These are phyloP conservation scores for Ptilodon capucinus DNA, from an alignment of 2,888 invertebrate species.

Conservation along the genomic window DNA sequence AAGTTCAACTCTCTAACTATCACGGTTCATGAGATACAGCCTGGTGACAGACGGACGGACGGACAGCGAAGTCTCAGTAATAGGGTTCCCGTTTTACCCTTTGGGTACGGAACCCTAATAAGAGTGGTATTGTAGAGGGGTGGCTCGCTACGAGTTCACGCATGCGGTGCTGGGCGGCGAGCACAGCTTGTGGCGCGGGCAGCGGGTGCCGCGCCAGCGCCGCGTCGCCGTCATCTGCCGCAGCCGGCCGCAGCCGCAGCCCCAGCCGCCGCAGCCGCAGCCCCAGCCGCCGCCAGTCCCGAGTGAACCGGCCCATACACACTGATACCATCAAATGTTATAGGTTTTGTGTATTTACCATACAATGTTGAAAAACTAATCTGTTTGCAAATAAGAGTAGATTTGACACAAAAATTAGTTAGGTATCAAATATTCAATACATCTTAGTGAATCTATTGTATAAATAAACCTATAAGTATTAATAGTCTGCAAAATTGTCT, in stretches of 20 bases:
- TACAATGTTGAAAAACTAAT: no score
- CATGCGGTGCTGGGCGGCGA: slow-evolving; percentile 90
- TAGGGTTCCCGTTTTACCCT: no score
- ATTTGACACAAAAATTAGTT: no score
- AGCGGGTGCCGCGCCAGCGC: slow-evolving; percentile 38
- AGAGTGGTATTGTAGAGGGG: slow-evolving; percentile 78
- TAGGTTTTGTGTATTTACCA: no score
- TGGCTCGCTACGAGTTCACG: slow-evolving; percentile 92
- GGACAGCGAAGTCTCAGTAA: no score
- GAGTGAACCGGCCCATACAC: neutral
- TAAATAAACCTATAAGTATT: neutral
- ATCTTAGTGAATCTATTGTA: neutral
- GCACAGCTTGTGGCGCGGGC: slow-evolving; percentile 72
- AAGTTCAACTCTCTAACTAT: no score
- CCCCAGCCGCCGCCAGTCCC: neutral
- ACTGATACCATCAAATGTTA: no score
- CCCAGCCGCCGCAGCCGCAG: neutral
- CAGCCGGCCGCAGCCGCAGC: slow-evolving; percentile 25
- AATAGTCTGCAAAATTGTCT: neutral
- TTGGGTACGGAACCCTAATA: no score
- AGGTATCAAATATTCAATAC: no score
- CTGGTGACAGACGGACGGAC: no score
- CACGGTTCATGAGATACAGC: no score
- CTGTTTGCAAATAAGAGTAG: no score
- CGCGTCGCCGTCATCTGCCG: slow-evolving; percentile 61